phyloP scores from a whole-genome alignment of 2,797 vertebrate species.

The Sarcoramphus papa region DNA sequence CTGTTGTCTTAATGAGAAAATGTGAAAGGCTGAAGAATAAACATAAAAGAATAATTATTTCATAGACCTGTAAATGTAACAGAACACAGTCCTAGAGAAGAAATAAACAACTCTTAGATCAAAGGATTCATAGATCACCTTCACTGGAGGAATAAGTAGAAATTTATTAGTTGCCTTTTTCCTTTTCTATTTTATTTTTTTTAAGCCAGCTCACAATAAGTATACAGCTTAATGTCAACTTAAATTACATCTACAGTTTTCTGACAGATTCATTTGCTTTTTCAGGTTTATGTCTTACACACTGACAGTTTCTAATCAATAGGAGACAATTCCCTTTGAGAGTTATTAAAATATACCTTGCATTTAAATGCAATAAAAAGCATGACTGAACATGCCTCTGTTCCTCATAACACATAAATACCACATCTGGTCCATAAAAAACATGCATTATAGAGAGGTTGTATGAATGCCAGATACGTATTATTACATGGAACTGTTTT shows the following conservation, averaged over 20 bases:
- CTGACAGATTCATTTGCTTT: slow-evolving; percentile 62
- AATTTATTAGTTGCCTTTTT: slow-evolving; percentile 62
- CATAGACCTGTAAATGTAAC: slow-evolving; percentile 63
- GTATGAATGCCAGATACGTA: slow-evolving; percentile 71
- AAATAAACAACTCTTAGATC: slow-evolving; percentile 64
- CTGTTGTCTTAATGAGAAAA: slow-evolving; percentile 67
- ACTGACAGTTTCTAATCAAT: slow-evolving; percentile 74
- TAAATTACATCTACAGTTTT: slow-evolving; percentile 70
- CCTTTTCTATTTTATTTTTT: not conserved
- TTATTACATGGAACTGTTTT: slow-evolving; percentile 76
- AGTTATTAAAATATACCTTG: slow-evolving; percentile 75
- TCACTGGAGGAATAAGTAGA: slow-evolving; percentile 46
- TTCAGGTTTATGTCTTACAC: slow-evolving; percentile 72
- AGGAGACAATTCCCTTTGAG: slow-evolving; percentile 69
- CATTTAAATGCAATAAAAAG: slow-evolving; percentile 76
- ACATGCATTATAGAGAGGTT: slow-evolving; percentile 64
- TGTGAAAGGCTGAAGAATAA: slow-evolving; percentile 58
- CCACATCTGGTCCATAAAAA: slow-evolving; percentile 77
- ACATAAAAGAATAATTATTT: slow-evolving; percentile 64
- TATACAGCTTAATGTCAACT: slow-evolving; percentile 60
- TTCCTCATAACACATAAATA: slow-evolving; percentile 73
- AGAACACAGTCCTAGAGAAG: slow-evolving; percentile 57
- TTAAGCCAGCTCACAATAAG: slow-evolving; percentile 24
- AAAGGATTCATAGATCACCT: slow-evolving; percentile 53
- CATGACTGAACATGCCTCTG: slow-evolving; percentile 73